These are phyloP conservation scores for Macaria liturata DNA, from an alignment of 2,888 invertebrate species.

Conservation along the genomic window DNA sequence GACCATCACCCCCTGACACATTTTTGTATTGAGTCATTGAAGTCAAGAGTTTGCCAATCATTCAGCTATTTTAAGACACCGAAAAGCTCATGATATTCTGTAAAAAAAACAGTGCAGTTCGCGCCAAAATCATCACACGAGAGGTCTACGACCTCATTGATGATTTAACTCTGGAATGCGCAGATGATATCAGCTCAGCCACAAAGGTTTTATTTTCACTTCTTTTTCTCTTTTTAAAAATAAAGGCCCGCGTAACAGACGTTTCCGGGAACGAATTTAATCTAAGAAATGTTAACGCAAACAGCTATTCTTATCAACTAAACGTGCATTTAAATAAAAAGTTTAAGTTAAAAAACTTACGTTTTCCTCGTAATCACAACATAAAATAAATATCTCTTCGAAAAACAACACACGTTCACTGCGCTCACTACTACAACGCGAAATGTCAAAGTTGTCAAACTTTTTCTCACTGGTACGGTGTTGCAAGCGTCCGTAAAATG, in stretches of 20 bases:
- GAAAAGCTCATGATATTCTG: slow-evolving; percentile 19
- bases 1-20: slow-evolving; percentile 80
- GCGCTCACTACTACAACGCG: slow-evolving; percentile 66
- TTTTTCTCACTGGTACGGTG: slow-evolving; percentile 51
- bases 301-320: slow-evolving; percentile 24
- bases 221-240: slow-evolving; percentile 54
- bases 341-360: slow-evolving; percentile 74
- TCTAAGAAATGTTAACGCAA: slow-evolving; percentile 20
- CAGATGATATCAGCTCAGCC: slow-evolving; percentile 66
- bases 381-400: slow-evolving; percentile 63
- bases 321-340: slow-evolving; percentile 37
- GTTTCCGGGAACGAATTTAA: slow-evolving; percentile 60
- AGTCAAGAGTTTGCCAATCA: slow-evolving; percentile 55
- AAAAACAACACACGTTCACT: slow-evolving; percentile 76
- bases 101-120: slow-evolving; percentile 36
- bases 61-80: slow-evolving; percentile 64
- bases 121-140: slow-evolving; percentile 56
- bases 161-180: slow-evolving; percentile 77
- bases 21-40: slow-evolving; percentile 59
- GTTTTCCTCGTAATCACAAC: slow-evolving; percentile 63
- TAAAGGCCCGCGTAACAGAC: slow-evolving; percentile 57
- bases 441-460: slow-evolving; percentile 65
- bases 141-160: slow-evolving; percentile 54
- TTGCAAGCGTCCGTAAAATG: slow-evolving; percentile 46
- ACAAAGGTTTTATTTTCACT: slow-evolving; percentile 70